phyloP scores from a whole-genome alignment of 2,888 invertebrate species.

The Phyllotreta cruciferae region DNA sequence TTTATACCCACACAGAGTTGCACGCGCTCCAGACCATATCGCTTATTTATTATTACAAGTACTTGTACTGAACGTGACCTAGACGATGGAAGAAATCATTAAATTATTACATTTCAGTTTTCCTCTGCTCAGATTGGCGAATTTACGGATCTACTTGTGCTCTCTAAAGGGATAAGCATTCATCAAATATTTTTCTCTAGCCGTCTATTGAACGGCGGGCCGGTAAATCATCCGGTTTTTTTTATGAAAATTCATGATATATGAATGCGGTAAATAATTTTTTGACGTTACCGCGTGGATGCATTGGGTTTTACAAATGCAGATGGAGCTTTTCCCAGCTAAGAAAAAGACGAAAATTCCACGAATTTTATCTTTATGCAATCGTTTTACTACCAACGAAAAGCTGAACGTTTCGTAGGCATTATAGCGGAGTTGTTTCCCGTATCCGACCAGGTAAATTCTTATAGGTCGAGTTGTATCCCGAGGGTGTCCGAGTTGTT shows the following conservation, averaged over 20 bases:
- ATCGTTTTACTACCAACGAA: neutral
- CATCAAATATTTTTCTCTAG: conserved; percentile 38
- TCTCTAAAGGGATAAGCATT: conserved; percentile 36
- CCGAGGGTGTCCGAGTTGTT: too few relatives aligned
- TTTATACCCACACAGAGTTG: conserved; percentile 60
- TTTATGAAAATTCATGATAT: conserved; percentile 26
- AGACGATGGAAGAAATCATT: conserved; percentile 58
- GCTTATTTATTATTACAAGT: conserved; percentile 60
- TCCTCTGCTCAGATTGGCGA: conserved; percentile 43
- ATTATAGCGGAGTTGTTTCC: too few relatives aligned
- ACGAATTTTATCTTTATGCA: neutral
- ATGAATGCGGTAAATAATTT: conserved; percentile 18
- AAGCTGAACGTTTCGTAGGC: neutral
- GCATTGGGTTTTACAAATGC: conserved; percentile 7
- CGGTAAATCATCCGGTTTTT: conserved; percentile 14
- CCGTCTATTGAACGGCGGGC: conserved; percentile 23
- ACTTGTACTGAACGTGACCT: conserved; percentile 58
- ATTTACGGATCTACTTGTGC: conserved; percentile 40
- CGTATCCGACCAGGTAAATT: too few relatives aligned
- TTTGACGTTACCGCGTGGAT: conserved; percentile 11
- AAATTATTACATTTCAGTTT: conserved; percentile 54
- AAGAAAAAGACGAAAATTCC: neutral
- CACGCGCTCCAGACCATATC: conserved; percentile 61
- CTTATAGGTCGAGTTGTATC: too few relatives aligned
- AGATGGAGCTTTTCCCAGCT: conserved; percentile 13